Base-by-base conservation (phyloP, 2,888 invertebrate genomes). In the Drosophila hamatofila region DNA sequence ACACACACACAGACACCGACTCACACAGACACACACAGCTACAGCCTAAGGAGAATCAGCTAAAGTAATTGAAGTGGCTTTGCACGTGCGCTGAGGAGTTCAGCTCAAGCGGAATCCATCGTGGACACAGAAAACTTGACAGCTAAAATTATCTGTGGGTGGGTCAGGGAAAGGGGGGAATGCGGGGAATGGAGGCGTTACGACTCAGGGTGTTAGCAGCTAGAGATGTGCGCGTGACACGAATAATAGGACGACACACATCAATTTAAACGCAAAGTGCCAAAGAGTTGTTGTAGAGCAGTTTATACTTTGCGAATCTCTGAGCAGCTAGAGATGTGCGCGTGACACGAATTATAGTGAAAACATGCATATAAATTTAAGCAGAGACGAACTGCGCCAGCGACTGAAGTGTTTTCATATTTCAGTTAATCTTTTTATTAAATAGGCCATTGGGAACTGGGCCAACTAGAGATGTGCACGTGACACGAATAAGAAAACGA, bases 1-100 rank as follows among this genome's bases (percentile, higher is more conserved):
- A 51, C 58, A 57, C 55, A 56, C 23, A 48, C 27, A 72, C 30
- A 51, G 5, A 4, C 2, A 9, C 3, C 23, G 5, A 49, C n/a
- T 18, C 48, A 57, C 51, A 64, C 54, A 55, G 30, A 16, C 30
- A 59, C 46, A 49, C 37, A 54, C 46, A 60, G 39, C 18, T n/a
- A 37, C 3, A 25, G 35, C 46, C 46, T 4, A 35, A 37, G 14
- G 37, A 61, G 71, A 52, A 61, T 57, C 56, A 62, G 68, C 39
- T 56, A 65, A 64, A 74, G 78, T 72, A 78, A 80, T 78, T 75
- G 65, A 78, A 81, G 81, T 80, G 72, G 64, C 51, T 63, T 62
- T 66, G 77, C 80, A 83, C 83, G 83, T 80, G 81, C 80, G 25
- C 54, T 30, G 23, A 42, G 58, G 35, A 72, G 48, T 41, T 54